A percentile compares a stretch with the other conserved stretches of the same genome.
Conservation (phyloP, 2,888 invertebrate genomes). For the Pammene aurita region DNA sequence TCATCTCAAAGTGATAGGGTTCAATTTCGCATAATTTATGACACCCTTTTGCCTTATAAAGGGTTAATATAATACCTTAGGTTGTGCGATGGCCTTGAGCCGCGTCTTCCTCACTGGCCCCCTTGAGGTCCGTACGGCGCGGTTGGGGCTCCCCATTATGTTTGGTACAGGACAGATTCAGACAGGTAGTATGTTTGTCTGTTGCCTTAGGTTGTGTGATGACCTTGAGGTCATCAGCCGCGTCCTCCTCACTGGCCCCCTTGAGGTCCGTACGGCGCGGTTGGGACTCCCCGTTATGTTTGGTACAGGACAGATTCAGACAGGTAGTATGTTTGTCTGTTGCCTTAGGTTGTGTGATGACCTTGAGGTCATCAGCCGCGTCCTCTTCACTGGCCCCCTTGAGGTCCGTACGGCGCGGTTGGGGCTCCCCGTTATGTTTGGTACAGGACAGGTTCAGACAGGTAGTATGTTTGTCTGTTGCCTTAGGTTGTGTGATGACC, state of each 20-base stretch:
- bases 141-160: constrained; percentile 49
- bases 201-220: neutral
- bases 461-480: no score
- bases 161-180: constrained; percentile 66
- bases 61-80: no score
- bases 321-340: constrained; percentile 69
- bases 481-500: constrained; percentile 27
- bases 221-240: constrained; percentile 46
- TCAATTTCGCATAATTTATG: no score
- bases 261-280: constrained; percentile 38
- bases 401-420: constrained; percentile 37
- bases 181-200: constrained; percentile 67
- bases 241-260: constrained; percentile 51
- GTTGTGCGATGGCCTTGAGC: constrained; percentile 41
- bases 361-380: constrained; percentile 49
- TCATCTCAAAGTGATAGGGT: no score
- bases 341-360: neutral
- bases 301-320: constrained; percentile 66
- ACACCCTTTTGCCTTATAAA: no score
- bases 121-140: constrained; percentile 39
- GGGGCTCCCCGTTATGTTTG: constrained; percentile 51
- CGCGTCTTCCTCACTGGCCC: constrained; percentile 52
- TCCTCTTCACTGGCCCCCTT: constrained; percentile 49
- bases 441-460: no score
- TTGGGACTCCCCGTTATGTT: constrained; percentile 51